A percentile compares a stretch with the other conserved stretches of the same genome.
phyloP scores from a whole-genome alignment of 2,113 vertebrate species.

The Callospermophilus lateralis region DNA sequence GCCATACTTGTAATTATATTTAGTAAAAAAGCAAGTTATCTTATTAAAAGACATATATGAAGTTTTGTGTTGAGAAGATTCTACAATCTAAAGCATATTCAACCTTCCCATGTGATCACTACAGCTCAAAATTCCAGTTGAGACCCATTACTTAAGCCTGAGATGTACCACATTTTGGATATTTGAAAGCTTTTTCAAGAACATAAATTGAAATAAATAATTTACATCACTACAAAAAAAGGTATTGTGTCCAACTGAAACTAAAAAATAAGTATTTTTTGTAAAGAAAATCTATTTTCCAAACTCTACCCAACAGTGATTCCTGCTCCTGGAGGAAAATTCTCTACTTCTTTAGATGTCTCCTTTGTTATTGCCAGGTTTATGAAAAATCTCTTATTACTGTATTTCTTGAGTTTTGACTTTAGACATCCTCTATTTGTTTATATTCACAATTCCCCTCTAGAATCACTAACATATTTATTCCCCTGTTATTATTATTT shows the following conservation, averaged over 20 bases:
- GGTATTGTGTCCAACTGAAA: no score
- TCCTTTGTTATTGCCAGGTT: neutral
- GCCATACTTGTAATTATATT: neutral
- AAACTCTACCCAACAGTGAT: neutral
- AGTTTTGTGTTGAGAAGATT: neutral
- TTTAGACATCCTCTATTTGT: neutral
- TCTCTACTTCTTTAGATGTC: neutral
- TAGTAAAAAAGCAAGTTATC: neutral
- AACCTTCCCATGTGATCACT: neutral
- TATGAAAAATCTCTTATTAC: neutral
- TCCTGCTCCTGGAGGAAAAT: neutral
- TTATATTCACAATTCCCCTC: rapidly evolving
- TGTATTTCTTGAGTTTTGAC: neutral
- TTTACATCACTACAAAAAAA: neutral
- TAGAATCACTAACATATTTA: neutral
- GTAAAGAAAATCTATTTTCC: neutral
- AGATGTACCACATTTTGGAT: neutral
- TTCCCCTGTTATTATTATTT: neutral
- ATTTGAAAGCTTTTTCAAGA: neutral
- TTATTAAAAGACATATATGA: neutral
- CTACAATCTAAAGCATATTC: neutral
- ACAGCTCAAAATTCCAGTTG: neutral
- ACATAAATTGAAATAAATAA: neutral
- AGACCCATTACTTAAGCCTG: neutral
- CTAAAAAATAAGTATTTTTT: no score